Percentiles rank a stretch among this genome's conserved stretches.
Evolutionary conservation across 2,888 invertebrate genomes (phyloP).

Genomic region (Drosophila mayaguana): DNA sequence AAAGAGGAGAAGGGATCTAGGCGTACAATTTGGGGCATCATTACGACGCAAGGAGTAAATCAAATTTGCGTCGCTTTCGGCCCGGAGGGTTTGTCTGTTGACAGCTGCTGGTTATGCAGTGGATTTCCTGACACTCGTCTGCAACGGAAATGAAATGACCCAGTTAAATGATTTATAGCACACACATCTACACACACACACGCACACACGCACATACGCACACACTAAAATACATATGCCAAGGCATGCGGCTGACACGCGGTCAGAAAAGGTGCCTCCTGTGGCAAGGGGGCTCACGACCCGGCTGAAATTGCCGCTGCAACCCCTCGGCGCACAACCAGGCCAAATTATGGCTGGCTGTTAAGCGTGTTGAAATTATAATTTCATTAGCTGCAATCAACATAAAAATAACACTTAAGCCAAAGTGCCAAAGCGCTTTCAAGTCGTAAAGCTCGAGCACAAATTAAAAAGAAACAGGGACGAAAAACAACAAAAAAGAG

Average conservation of each 20-base stretch:
- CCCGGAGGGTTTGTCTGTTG: conserved; percentile 46
- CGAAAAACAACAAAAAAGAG: conserved; percentile 18
- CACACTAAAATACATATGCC: conserved; percentile 39
- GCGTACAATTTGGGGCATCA: conserved; percentile 56
- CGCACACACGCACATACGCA: conserved; percentile 28
- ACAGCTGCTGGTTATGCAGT: conserved; percentile 60
- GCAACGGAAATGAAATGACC: conserved; percentile 79
- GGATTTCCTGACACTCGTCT: conserved; percentile 71
- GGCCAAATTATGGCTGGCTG: conserved; percentile 49
- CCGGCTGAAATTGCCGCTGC: neutral
- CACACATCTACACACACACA: conserved; percentile 31
- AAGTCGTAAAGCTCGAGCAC: conserved; percentile 71
- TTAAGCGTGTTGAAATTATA: conserved; percentile 75
- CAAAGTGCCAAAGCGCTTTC: conserved; percentile 70
- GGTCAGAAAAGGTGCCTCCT: conserved; percentile 58
- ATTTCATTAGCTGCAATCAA: conserved; percentile 81
- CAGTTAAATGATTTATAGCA: conserved; percentile 80
- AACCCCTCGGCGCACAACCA: neutral
- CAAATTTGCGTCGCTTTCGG: conserved; percentile 69
- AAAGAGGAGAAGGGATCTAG: conserved; percentile 19
- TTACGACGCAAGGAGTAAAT: conserved; percentile 74
- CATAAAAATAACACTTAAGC: conserved; percentile 80
- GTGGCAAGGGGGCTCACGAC: conserved; percentile 21
- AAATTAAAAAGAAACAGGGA: conserved; percentile 55
- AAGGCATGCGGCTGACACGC: conserved; percentile 55